Base-by-base conservation (phyloP, 2,888 invertebrate species). In the Muscina levida region DNA sequence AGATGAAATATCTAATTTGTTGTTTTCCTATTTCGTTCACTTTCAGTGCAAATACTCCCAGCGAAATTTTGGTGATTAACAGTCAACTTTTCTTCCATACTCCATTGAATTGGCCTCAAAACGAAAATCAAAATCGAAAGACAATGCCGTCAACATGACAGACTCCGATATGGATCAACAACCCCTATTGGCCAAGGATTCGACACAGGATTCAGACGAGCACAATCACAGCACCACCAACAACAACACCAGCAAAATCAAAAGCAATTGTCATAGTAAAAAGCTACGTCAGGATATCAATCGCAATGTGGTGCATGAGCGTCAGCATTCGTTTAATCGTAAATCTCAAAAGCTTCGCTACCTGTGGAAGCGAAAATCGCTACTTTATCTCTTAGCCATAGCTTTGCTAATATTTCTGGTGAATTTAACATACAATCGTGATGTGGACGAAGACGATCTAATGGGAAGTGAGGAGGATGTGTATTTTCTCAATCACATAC, bases 351-450 rank as follows among this genome's bases (percentile, higher is more conserved):
- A 73, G 44, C 56, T 72, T 1, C 77, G 77, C 17, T 78, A 75
- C 19, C 31, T 85, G 31, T 70, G 86, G 31, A 85, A 87, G 0
- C 85, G 88, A 1, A 88, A 87, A 56, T 80, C 86, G 11, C 31
- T 87, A 3, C 6, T 84, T 37, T 74, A 80, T 2, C 56, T 84
- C 10, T 15, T 86, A 68, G 82, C 85, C 15, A 62, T 87, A 26
- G 31, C 85, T 31, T 68, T 89, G 6, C 74, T 86, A 62, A 72
- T 87, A 13, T 84, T 89, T 46, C 84, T 85, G 82, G 59, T 90
- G 80, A 86, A 88, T 85, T 72, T 88, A 80, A 75, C 86, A 75
- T 70, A 78, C 76, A 84, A 84, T 82, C 72, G 86, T 82, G 83
- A 85, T 76, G 82, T 83, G 1, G 82, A 84, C 2, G 81, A 85